Base-by-base conservation (phyloP, 2,113 vertebrate species). In the Etia nguti region DNA sequence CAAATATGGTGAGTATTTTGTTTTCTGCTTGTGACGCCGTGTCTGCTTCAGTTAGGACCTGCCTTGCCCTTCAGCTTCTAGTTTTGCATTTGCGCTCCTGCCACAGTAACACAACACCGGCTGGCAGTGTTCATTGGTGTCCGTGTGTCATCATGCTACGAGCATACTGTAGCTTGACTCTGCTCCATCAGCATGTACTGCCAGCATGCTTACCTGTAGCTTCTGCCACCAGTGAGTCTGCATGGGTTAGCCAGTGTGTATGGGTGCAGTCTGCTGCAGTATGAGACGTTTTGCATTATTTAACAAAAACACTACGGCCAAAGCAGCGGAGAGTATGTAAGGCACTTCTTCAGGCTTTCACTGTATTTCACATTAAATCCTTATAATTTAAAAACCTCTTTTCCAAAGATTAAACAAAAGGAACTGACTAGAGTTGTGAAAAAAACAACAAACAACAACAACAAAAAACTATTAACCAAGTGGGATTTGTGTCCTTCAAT, bases 1-100 rank as follows among this genome's bases (percentile, higher is more conserved):
- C 98, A 95, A 99, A 97, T 96, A 99, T 99, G 99, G 99, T 99
- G 97, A 99, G 99, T 99, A 97, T 95, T 68, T 96, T 31, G 15
- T 87, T 95, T 94, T 96, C 83, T 95, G 93, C 96, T 92, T 95
- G 83, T 95, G 94, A 91, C 90, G 20, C 65, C 92, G 95, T 95
- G 94, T 97, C 92, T 97, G 96, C 97, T 97, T 91, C 96, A 93
- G 95, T 95, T 96, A 95, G 94, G 88, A 93, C 95, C 96, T 97
- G 88, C 79, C 36, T 92, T 22, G 4, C 75, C 29, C 48, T 96
- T 96, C 59, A 26, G 73, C 84, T 92, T 48, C 60, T 93, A 82
- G 60, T 80, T 87, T 82, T 88, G 73, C 60, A 80, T 84, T 59
- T 86, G 57, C 77, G 62, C 80, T 89, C 82, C 54, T 84, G 62